Conservation (phyloP, 2,888 invertebrate species). For the Agrotis clavis region DNA sequence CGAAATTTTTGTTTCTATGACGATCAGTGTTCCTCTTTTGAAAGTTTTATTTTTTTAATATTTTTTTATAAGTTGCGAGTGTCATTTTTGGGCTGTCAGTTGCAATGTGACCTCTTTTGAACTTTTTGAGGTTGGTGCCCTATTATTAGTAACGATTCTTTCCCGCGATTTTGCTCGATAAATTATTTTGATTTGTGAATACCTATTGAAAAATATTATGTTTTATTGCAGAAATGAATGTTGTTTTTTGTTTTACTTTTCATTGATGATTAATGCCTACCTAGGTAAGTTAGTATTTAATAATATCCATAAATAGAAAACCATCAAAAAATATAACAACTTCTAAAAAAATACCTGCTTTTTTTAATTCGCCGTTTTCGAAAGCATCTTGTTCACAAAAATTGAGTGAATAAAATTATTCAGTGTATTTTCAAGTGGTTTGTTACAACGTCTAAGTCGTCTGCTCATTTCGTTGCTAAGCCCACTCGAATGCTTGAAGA, state of each 20-base stretch:
- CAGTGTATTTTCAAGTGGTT: constrained; percentile 76
- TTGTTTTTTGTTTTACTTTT: neutral
- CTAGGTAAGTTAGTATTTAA: neutral
- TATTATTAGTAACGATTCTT: constrained; percentile 43
- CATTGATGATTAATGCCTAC: no score
- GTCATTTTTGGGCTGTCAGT: constrained; percentile 38
- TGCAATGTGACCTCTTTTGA: constrained; percentile 76
- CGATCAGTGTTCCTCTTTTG: constrained; percentile 75
- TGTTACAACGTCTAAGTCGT: constrained; percentile 86
- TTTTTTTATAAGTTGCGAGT: constrained; percentile 51
- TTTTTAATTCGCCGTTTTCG: constrained; percentile 10
- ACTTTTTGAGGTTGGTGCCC: constrained; percentile 66
- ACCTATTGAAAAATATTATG: accelerated
- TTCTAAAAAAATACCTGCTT: constrained; percentile 1
- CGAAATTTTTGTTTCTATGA: constrained; percentile 83
- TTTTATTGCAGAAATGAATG: neutral
- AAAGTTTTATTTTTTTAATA: constrained; percentile 68
- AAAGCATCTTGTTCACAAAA: constrained; percentile 45
- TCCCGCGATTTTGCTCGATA: constrained; percentile 7
- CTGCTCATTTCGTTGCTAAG: constrained; percentile 85
- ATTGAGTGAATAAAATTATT: constrained; percentile 62
- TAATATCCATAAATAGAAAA: neutral
- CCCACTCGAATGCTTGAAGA: constrained; percentile 73
- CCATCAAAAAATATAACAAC: constrained; percentile 3
- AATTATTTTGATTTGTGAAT: constrained; percentile 6